Percentiles rank a stretch among this genome's conserved stretches.
Evolutionary conservation across 2,797 vertebrate species (phyloP).

Genomic region (Acrocephalus scirpaceus): DNA sequence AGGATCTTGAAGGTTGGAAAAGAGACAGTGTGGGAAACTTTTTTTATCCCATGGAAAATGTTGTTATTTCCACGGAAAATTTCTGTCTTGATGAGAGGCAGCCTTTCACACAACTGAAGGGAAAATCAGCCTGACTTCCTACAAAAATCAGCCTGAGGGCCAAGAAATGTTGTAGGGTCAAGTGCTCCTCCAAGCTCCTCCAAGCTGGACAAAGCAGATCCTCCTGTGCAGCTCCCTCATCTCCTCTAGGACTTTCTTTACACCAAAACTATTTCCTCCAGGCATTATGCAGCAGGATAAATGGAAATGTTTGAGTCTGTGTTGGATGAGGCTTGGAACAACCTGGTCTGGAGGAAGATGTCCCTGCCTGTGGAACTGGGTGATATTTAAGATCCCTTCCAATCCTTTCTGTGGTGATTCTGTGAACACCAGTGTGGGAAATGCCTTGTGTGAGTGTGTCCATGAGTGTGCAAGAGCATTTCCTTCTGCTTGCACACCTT

Average conservation of each 20-base stretch:
- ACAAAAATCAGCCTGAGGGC: neutral
- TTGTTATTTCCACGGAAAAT: neutral
- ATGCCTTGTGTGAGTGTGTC: accelerated
- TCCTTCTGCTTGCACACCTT: accelerated
- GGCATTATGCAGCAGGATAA: accelerated
- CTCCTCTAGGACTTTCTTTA: neutral
- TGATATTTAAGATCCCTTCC: neutral
- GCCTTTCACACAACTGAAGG: neutral
- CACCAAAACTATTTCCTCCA: neutral
- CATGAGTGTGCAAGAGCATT: accelerated
- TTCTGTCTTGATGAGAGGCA: neutral
- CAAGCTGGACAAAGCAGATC: neutral
- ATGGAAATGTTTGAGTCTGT: neutral
- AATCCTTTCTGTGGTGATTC: neutral
- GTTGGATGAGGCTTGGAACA: neutral
- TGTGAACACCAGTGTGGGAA: accelerated
- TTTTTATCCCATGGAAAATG: neutral
- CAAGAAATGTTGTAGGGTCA: neutral
- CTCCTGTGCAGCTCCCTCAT: neutral
- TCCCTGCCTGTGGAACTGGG: neutral
- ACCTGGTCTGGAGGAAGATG: accelerated
- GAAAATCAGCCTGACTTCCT: neutral
- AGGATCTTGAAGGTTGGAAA: neutral
- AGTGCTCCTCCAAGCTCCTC: accelerated
- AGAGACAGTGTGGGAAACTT: accelerated